phyloP scores from a whole-genome alignment of 35 echinoderm and acorn worm genomes.

The Apostichopus californicus region DNA sequence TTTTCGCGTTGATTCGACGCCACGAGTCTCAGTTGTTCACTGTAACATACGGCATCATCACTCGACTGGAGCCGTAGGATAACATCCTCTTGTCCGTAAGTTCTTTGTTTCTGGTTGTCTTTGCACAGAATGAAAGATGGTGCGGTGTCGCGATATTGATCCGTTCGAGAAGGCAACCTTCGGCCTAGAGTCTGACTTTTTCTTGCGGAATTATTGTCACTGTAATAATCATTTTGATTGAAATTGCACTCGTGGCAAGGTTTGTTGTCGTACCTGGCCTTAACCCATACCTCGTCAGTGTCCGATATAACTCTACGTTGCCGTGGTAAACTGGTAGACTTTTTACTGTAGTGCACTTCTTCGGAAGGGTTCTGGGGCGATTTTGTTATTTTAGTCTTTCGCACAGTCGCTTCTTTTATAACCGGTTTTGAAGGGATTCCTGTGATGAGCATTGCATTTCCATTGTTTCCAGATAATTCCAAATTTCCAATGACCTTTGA shows the following conservation, averaged over 20 bases:
- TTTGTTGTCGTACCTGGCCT: not conserved
- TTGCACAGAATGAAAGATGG: not conserved
- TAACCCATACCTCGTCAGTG: not conserved
- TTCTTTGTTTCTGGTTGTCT: slow-evolving; percentile 5
- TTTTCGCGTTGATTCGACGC: slow-evolving; percentile 20
- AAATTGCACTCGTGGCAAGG: slow-evolving; percentile 26
- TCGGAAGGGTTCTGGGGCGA: not conserved
- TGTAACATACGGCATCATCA: slow-evolving; percentile 41
- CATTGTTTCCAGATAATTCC: not conserved
- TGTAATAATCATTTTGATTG: not conserved
- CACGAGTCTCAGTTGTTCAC: slow-evolving; percentile 31
- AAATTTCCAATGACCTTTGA: not conserved
- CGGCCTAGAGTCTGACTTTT: slow-evolving; percentile 20
- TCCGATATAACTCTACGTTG: not conserved
- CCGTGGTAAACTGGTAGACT: slow-evolving; percentile 15
- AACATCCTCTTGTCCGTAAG: not conserved
- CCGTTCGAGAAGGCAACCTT: not conserved
- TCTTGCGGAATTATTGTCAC: not conserved
- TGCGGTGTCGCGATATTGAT: slow-evolving; percentile 6
- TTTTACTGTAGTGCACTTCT: not conserved
- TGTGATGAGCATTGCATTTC: not conserved
- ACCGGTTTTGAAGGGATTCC: not conserved
- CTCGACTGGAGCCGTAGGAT: not conserved
- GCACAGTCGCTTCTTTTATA: slow-evolving; percentile 53
- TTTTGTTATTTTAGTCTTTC: slow-evolving; percentile 23